Conservation (phyloP, 2,113 vertebrate genomes). For the Sapayoa aenigma region DNA sequence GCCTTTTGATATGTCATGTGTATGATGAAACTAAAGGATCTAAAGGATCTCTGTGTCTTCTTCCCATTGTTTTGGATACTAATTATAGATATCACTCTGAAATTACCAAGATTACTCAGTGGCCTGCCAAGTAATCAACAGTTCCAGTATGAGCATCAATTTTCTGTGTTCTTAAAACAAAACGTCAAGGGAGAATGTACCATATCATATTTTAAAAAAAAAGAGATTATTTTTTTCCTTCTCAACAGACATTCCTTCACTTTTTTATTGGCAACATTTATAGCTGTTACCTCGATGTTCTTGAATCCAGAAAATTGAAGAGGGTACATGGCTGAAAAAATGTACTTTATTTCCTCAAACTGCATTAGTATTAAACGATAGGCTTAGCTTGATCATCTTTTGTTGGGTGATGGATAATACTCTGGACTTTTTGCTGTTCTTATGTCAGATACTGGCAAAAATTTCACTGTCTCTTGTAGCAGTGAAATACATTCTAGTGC, state of each 20-base stretch:
- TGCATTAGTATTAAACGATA: conserved; percentile 4
- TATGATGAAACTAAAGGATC: not conserved
- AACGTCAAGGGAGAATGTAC: conserved; percentile 30
- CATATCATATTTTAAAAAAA: conserved; percentile 39
- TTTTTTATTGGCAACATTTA: not conserved
- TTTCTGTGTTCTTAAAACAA: conserved; percentile 48
- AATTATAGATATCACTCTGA: not conserved
- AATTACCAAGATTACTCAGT: not conserved
- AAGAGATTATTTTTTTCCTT: not conserved
- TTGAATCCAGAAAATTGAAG: conserved; percentile 9
- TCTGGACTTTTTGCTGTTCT: not conserved
- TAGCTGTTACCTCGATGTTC: not conserved
- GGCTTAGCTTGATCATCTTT: conserved; percentile 1
- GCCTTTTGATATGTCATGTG: not conserved
- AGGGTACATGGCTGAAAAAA: not conserved
- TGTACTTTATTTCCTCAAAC: not conserved
- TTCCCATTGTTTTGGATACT: not conserved
- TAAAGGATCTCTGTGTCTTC: not conserved
- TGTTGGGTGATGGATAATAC: not conserved
- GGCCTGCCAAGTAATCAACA: conserved; percentile 26
- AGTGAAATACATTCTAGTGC: not conserved
- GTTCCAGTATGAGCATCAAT: not conserved
- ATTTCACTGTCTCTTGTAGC: not conserved
- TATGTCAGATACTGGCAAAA: not conserved
- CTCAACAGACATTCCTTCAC: conserved; percentile 48